Evolutionary conservation across 2,888 invertebrate genomes (phyloP).

Genomic region (Ypsolopha scabrella): DNA sequence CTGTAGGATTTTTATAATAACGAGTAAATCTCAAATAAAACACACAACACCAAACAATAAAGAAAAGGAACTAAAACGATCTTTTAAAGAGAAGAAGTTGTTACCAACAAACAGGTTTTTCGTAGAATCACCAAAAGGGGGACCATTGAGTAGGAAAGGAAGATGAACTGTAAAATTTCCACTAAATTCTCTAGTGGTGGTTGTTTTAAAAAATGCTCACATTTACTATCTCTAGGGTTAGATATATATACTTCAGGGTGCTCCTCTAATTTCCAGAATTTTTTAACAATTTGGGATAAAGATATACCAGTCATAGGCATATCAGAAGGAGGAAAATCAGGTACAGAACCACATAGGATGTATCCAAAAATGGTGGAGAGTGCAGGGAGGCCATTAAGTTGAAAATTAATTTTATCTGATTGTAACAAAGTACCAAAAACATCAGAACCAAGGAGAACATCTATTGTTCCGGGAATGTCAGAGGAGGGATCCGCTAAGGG

Average conservation of each 20-base stretch:
- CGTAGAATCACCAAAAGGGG: neutral
- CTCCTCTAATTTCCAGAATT: constrained; percentile 5
- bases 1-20: too few relatives aligned
- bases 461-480: neutral
- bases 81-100: too few relatives aligned
- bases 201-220: neutral
- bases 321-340: too few relatives aligned
- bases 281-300: constrained; percentile 1
- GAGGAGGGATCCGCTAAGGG: neutral
- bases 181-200: neutral
- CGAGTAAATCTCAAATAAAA: too few relatives aligned
- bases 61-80: too few relatives aligned
- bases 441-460: neutral
- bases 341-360: neutral
- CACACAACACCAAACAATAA: too few relatives aligned
- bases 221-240: neutral
- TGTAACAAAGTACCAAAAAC: neutral
- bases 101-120: too few relatives aligned
- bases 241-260: neutral
- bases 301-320: neutral
- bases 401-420: neutral
- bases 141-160: neutral
- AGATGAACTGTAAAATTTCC: neutral
- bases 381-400: neutral
- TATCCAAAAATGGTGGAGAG: neutral